Evolutionary conservation across 2,797 vertebrate genomes (phyloP), one percentile per base, ranked within the genome.

Genomic region (Craterocephalus amniculus): DNA sequence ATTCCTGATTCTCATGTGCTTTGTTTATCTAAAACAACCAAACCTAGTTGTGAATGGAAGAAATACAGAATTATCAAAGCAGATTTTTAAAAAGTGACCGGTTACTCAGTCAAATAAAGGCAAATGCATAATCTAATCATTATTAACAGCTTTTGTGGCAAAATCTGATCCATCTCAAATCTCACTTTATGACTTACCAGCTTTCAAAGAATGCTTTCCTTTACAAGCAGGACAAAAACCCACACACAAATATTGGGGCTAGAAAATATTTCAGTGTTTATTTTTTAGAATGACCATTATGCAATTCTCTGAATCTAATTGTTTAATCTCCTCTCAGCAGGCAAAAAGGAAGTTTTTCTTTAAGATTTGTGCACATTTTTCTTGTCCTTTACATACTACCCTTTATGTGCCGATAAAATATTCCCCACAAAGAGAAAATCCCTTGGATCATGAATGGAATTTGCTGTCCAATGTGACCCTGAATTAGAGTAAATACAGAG

Each of bases 401-500:
- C 32, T n/a, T 56, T 27, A 38, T 70, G 64, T 79, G 69, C 54
- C 31, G 56, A 27, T 26, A 68, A 76, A 74, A 74, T 40, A 31
- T 74, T 70, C 64, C 58, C n/a, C 43, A 61, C 32, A 29, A n/a
- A 12, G 57, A 63, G 32, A 61, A 78, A 87, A 80, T 67, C 72
- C 77, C 61, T 16, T 6, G 65, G 27, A 61, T 36, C 35, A 27
- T 64, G 59, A 83, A 65, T 75, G 73, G 56, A 60, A 70, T 73
- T 72, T 63, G 59, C 64, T 67, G 63, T 80, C 63, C 31, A 80
- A 86, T 81, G 81, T 31, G 5, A 65, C 76, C 60, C 74, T 52
- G 80, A 83, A 65, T 88, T 59, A 71, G 60, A 79, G 60, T 18
- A 65, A 76, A 55, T 54, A 69, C 51, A 55, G 59, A 2, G 34